Base-by-base conservation (phyloP, 2,113 vertebrate genomes). In the Setophaga coronata region DNA sequence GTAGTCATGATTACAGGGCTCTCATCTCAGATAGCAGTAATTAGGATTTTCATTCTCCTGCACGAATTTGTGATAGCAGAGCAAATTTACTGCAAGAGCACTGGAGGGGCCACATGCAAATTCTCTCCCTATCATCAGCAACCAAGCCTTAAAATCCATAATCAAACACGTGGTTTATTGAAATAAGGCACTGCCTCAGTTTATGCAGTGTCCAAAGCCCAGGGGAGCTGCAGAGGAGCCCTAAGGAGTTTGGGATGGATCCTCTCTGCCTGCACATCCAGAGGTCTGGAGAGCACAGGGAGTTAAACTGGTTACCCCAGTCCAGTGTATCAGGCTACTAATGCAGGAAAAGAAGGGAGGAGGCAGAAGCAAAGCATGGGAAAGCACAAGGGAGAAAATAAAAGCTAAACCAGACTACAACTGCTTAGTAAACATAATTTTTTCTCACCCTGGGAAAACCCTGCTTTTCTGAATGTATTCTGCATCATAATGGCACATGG, bases 401-500 rank as follows among this genome's bases (percentile, higher is more conserved):
- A 58, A 78, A 89, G 38, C 43, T 9, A 18, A 87, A 74, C 24
- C 0, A 0, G 23, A 19, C 70, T 73, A 14, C 28, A 73, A 86
- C 62, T 90, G 67, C 79, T 94, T 91, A 83, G 65, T 88, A 82
- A 95, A 93, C 84, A 90, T 26, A 61, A 31, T 89, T 96, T 80
- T 88, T 83, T 60, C 85, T 88, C 79, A 83, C 88, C 72, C 92
- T 67, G 87, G 60, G 88, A 96, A 78, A 95, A 85, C 40, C 24
- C 40, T 77, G 67, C 33, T 94, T 90, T 86, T 83, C 88, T 78
- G n/a, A 73, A 58, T 66, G 67, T 47, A 78, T 85, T 83, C 70
- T 91, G 65, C 91, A 93, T 83, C 85, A 81, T 81, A 77, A 90
- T 31, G 33, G 90, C 95, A 96, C 87, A 97, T 96, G 89, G 95